Evolutionary conservation across 1,140 invertebrate genomes (phyloP).

Genomic region (Zophobas atratus): DNA sequence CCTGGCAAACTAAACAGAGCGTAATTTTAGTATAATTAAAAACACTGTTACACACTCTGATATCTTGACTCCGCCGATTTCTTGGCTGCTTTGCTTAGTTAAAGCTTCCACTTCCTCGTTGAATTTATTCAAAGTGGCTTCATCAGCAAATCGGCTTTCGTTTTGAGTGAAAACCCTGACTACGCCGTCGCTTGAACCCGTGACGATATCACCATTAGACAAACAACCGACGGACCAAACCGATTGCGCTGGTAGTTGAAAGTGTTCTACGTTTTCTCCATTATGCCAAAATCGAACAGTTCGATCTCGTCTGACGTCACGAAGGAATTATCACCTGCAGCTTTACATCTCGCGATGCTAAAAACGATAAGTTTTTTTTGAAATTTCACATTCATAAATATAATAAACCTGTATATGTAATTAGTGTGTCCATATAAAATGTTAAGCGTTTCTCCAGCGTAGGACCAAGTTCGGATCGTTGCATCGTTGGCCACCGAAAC

Average conservation of each 20-base stretch:
- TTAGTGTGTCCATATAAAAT: slow-evolving; percentile 87
- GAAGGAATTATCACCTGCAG: slow-evolving; percentile 73
- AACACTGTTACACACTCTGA: slow-evolving; percentile 75
- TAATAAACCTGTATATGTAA: slow-evolving; percentile 79
- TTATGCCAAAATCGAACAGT: slow-evolving; percentile 88
- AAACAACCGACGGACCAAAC: slow-evolving; percentile 91
- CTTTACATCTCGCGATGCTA: slow-evolving; percentile 76
- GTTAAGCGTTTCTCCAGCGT: slow-evolving; percentile 82
- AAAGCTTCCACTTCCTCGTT: slow-evolving; percentile 80
- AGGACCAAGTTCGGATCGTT: slow-evolving; percentile 86
- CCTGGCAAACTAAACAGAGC: slow-evolving; percentile 79
- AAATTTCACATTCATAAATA: background rate
- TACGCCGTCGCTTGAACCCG: slow-evolving; percentile 88
- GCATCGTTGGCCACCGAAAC: slow-evolving; percentile 94
- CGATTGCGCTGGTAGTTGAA: slow-evolving; percentile 87
- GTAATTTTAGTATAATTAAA: slow-evolving; percentile 43
- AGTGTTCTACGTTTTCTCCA: slow-evolving; percentile 77
- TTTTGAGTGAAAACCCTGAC: slow-evolving; percentile 88
- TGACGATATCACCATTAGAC: slow-evolving; percentile 91
- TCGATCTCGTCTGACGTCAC: slow-evolving; percentile 88
- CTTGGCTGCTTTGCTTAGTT: slow-evolving; percentile 72
- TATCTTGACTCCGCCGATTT: slow-evolving; percentile 88
- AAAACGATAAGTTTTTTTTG: slow-evolving; percentile 38
- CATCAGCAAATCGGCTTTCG: slow-evolving; percentile 77
- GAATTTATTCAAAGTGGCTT: slow-evolving; percentile 76